Evolutionary conservation across 2,797 vertebrate species (phyloP).

Genomic region (Calcarius lapponicus): DNA sequence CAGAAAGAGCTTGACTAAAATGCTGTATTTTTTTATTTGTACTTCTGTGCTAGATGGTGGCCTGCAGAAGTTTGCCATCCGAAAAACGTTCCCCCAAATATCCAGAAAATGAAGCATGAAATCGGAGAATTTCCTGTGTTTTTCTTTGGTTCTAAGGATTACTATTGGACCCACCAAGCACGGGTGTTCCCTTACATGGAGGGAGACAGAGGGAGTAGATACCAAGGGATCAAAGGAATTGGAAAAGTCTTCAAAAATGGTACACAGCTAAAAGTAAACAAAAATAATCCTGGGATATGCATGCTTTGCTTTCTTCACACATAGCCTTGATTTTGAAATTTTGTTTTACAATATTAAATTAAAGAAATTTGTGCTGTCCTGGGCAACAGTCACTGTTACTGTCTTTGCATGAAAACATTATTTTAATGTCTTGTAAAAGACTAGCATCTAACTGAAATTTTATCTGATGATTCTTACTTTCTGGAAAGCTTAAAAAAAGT

Average conservation of each 20-base stretch:
- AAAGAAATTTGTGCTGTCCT: not conserved
- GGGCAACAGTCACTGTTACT: not conserved
- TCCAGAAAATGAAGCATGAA: conserved; percentile 97
- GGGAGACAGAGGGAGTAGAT: conserved; percentile 92
- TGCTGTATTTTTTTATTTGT: conserved; percentile 58
- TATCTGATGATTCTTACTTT: not conserved
- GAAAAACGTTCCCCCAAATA: conserved; percentile 95
- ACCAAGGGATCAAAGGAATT: conserved; percentile 89
- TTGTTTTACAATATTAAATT: not conserved
- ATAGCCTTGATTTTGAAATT: not conserved
- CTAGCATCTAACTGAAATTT: not conserved
- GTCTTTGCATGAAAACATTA: not conserved
- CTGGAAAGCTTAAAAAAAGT: not conserved
- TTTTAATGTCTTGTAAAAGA: not conserved
- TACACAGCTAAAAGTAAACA: conserved; percentile 59
- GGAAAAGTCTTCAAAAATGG: conserved; percentile 97
- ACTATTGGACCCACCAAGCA: conserved; percentile 98
- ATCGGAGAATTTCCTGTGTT: conserved; percentile 98
- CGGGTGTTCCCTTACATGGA: conserved; percentile 98
- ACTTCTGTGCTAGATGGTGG: conserved; percentile 90
- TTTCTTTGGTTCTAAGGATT: conserved; percentile 99
- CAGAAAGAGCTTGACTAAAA: conserved; percentile 17
- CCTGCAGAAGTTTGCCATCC: conserved; percentile 97
- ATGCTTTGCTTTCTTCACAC: not conserved
- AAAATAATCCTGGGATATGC: not conserved